Evolutionary conservation across 1,140 invertebrate genomes (phyloP).

Genomic region (Pachypeltis micranthus): DNA sequence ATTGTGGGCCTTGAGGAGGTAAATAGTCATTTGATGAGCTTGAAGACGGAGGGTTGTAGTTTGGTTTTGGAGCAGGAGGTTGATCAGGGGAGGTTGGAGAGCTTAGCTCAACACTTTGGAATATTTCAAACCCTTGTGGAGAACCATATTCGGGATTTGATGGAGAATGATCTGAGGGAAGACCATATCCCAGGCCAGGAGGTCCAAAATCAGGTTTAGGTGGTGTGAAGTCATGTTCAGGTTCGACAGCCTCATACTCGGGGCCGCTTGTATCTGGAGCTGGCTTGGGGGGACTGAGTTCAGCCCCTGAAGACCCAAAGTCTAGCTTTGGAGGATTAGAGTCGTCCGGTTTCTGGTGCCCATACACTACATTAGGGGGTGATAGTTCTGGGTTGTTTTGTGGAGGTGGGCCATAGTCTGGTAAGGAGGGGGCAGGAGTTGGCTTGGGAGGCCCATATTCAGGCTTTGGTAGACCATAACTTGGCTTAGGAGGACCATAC

Average conservation of each 20-base stretch:
- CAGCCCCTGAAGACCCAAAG: background rate
- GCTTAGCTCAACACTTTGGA: background rate
- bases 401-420: constrained; percentile 8
- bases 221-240: no score
- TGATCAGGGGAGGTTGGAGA: background rate
- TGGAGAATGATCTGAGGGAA: background rate
- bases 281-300: background rate
- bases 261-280: background rate
- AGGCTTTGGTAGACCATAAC: constrained; percentile 7
- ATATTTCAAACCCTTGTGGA: background rate
- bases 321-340: constrained; percentile 6
- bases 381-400: background rate
- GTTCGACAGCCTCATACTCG: background rate
- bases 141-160: background rate
- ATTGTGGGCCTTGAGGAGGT: background rate
- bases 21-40: background rate
- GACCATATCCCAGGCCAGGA: background rate
- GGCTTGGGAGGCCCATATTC: constrained; percentile 14
- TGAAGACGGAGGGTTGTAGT: background rate
- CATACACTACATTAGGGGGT: no score
- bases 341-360: no score
- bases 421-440: constrained; percentile 9
- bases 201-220: background rate
- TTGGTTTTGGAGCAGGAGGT: background rate
- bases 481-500: constrained; percentile 11